These are phyloP conservation scores for Timandra comae DNA, from an alignment of 2,888 invertebrate genomes.

Conservation along the genomic window DNA sequence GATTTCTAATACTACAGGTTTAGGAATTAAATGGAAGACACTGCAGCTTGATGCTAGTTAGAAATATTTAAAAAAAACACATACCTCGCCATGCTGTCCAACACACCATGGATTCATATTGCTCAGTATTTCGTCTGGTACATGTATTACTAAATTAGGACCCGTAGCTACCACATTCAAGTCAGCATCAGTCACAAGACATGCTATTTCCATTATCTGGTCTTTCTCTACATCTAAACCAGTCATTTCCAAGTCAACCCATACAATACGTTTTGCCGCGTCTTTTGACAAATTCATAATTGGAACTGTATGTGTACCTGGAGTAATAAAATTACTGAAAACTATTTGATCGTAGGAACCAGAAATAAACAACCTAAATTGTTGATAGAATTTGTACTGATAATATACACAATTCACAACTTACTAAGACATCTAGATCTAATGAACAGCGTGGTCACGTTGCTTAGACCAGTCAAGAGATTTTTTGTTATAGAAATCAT, in stretches of 20 bases:
- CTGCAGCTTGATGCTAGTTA: too few relatives aligned
- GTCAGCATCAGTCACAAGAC: slow-evolving; percentile 89
- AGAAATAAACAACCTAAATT: too few relatives aligned
- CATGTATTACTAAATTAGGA: slow-evolving; percentile 86
- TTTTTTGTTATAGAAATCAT: too few relatives aligned
- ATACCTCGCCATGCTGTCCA: slow-evolving; percentile 87
- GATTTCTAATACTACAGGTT: too few relatives aligned
- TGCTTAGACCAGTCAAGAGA: too few relatives aligned
- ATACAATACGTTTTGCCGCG: slow-evolving; percentile 75
- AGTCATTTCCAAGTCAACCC: slow-evolving; percentile 93
- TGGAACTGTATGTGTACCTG: slow-evolving; percentile 1
- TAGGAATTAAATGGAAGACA: too few relatives aligned
- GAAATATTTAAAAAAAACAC: too few relatives aligned
- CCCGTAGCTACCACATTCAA: slow-evolving; percentile 86
- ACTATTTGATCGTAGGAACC: too few relatives aligned
- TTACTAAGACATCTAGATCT: too few relatives aligned
- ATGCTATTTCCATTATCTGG: slow-evolving; percentile 92
- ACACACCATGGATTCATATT: slow-evolving; percentile 92
- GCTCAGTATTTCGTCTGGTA: slow-evolving; percentile 82
- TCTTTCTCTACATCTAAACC: slow-evolving; percentile 87
- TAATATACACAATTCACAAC: too few relatives aligned
- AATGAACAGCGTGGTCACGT: too few relatives aligned
- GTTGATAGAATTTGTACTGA: too few relatives aligned
- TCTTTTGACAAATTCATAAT: slow-evolving; percentile 19
- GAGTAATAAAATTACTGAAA: not conserved